Percentiles rank a stretch among this genome's conserved stretches.
Evolutionary conservation across 2,888 invertebrate species (phyloP).

Genomic region (Cryptops parisi): DNA sequence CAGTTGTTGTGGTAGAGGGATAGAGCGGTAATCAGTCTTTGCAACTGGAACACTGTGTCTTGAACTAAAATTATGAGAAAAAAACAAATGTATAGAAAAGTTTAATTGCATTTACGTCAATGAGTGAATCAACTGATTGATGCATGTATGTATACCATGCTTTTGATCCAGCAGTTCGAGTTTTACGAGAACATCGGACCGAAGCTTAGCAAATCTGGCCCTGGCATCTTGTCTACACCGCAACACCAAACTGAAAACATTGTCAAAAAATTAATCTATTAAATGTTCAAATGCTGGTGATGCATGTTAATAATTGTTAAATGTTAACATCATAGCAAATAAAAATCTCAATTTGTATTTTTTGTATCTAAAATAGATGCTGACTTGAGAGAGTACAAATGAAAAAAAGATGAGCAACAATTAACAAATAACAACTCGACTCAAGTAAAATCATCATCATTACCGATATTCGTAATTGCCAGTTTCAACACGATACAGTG

Average conservation of each 20-base stretch:
- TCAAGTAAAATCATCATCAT: no score
- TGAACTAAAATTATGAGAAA: conserved; percentile 55
- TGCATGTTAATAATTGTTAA: no score
- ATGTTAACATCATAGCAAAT: no score
- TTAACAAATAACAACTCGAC: no score
- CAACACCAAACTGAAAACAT: conserved; percentile 54
- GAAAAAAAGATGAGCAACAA: no score
- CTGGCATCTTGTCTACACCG: conserved; percentile 93
- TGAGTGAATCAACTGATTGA: not conserved
- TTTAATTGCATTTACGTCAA: not conserved
- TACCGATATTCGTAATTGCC: conserved; percentile 96
- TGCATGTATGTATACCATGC: conserved; percentile 49
- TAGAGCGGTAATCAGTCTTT: conserved; percentile 69
- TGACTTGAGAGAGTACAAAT: no score
- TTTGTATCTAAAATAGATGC: no score
- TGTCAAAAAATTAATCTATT: not conserved
- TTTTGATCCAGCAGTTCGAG: conserved; percentile 95
- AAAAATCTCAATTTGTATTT: no score
- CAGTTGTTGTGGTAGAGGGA: conserved; percentile 60
- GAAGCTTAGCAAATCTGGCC: conserved; percentile 56
- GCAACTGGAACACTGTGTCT: conserved; percentile 61
- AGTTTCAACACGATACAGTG: conserved; percentile 92
- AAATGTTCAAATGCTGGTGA: no score
- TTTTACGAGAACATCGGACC: conserved; percentile 71
- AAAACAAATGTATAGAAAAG: not conserved